Evolutionary conservation across 2,113 vertebrate species (phyloP).

Genomic region (Prunella fulvescens): DNA sequence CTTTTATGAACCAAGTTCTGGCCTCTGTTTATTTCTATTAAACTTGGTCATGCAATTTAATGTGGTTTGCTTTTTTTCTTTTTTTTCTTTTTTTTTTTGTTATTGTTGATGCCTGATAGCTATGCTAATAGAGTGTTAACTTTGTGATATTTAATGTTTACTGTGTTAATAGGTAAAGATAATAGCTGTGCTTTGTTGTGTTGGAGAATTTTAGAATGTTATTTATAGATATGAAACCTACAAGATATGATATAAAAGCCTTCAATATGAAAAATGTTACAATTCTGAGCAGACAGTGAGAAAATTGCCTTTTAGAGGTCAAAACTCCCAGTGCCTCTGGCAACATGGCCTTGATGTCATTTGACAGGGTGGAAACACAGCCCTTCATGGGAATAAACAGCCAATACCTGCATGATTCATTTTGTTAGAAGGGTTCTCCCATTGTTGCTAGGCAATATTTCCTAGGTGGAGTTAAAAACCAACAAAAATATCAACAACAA

Average conservation of each 20-base stretch:
- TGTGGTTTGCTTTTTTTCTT: not conserved
- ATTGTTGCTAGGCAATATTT: slow-evolving; percentile 53
- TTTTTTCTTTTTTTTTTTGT: not conserved
- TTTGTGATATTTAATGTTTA: not conserved
- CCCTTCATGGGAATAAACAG: slow-evolving; percentile 60
- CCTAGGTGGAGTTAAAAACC: slow-evolving; percentile 9
- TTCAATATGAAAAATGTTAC: slow-evolving; percentile 62
- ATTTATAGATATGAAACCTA: slow-evolving; percentile 48
- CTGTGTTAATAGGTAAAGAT: not conserved
- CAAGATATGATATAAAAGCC: slow-evolving; percentile 62
- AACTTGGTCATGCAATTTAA: not conserved
- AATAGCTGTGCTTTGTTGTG: not conserved
- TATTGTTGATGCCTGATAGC: not conserved
- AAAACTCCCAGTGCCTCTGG: slow-evolving; percentile 59
- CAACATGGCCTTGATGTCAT: slow-evolving; percentile 65
- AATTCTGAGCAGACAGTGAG: slow-evolving; percentile 66
- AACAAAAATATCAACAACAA: not conserved
- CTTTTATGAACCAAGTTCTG: not conserved
- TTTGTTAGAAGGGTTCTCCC: slow-evolving; percentile 36
- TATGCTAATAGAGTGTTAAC: not conserved
- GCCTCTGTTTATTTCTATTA: not conserved
- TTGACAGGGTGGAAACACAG: slow-evolving; percentile 66
- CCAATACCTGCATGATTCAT: slow-evolving; percentile 60
- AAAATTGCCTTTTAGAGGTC: slow-evolving; percentile 70
- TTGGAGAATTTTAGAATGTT: slow-evolving; percentile 19